phyloP scores from a whole-genome alignment of 2,797 vertebrate genomes.

The Pseudochaenichthys georgianus region DNA sequence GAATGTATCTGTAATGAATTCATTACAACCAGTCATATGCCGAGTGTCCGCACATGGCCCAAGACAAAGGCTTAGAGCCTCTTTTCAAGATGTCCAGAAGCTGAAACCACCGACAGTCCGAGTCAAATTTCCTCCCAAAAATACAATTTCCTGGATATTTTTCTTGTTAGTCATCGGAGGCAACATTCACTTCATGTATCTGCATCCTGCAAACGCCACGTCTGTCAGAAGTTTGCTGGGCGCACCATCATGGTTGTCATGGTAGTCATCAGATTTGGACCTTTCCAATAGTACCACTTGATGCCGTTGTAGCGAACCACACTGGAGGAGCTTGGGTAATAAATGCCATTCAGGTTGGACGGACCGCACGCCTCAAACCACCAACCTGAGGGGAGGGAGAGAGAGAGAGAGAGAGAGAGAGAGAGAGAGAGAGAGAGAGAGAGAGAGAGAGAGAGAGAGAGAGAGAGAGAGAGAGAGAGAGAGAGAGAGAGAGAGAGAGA shows the following conservation, averaged over 20 bases:
- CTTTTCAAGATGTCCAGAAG: constrained; percentile 28
- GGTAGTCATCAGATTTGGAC: constrained; percentile 84
- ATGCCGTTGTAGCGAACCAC: constrained; percentile 87
- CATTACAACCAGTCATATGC: constrained; percentile 22
- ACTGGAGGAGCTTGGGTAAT: constrained; percentile 82
- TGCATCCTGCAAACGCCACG: background rate
- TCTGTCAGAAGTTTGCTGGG: constrained; percentile 81
- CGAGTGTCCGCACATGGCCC: constrained; percentile 12
- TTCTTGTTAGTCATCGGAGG: constrained; percentile 28
- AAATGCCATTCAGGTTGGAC: constrained; percentile 89
- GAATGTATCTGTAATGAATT: constrained; percentile 22
- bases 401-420: constrained; percentile 36
- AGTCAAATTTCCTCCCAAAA: background rate
- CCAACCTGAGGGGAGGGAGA: constrained; percentile 75
- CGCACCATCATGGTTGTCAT: constrained; percentile 89
- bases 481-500: constrained; percentile 8
- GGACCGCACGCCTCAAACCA: constrained; percentile 89
- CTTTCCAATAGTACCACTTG: constrained; percentile 93
- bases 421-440: constrained; percentile 30
- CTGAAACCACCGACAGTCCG: constrained; percentile 10
- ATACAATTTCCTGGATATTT: constrained; percentile 16
- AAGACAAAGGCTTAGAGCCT: constrained; percentile 1
- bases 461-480: constrained; percentile 37
- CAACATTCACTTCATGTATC: constrained; percentile 3
- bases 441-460: constrained; percentile 38